Conservation (phyloP, 2,888 invertebrate species). For the Crocallis elinguaria region DNA sequence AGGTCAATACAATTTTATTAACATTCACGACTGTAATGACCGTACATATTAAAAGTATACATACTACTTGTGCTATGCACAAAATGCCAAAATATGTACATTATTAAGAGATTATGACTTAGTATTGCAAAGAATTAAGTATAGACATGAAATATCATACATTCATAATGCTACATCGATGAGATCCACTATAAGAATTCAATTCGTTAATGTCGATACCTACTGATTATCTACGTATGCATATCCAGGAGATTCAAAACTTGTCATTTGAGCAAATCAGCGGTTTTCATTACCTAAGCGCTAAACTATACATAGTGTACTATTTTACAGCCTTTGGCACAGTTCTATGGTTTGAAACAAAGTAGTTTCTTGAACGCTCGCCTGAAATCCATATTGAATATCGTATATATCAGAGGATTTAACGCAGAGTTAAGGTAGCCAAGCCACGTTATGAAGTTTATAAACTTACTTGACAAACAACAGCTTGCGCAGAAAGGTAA, state of each 20-base stretch:
- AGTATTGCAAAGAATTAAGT: conserved; percentile 35
- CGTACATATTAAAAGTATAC: conserved; percentile 31
- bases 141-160: conserved; percentile 27
- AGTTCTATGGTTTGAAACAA: conserved; percentile 66
- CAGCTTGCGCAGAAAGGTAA: conserved; percentile 94
- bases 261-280: conserved; percentile 74
- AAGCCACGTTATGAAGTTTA: conserved; percentile 96
- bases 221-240: conserved; percentile 20
- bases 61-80: conserved; percentile 66
- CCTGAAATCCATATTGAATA: conserved; percentile 97
- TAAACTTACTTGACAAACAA: conserved; percentile 91
- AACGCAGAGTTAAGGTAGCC: conserved; percentile 96
- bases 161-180: conserved; percentile 25
- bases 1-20: conserved; percentile 52
- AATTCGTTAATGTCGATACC: conserved; percentile 23
- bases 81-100: conserved; percentile 54
- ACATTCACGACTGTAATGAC: conserved; percentile 51
- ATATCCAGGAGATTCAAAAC: conserved; percentile 52
- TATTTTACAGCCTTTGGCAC: conserved; percentile 63
- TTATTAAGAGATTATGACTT: conserved; percentile 20
- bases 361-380: conserved; percentile 93
- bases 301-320: conserved; percentile 41
- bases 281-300: conserved; percentile 54
- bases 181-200: conserved; percentile 26
- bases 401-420: conserved; percentile 97